Base-by-base conservation (phyloP, 1,140 invertebrate species). In the Luehdorfia chinensis region DNA sequence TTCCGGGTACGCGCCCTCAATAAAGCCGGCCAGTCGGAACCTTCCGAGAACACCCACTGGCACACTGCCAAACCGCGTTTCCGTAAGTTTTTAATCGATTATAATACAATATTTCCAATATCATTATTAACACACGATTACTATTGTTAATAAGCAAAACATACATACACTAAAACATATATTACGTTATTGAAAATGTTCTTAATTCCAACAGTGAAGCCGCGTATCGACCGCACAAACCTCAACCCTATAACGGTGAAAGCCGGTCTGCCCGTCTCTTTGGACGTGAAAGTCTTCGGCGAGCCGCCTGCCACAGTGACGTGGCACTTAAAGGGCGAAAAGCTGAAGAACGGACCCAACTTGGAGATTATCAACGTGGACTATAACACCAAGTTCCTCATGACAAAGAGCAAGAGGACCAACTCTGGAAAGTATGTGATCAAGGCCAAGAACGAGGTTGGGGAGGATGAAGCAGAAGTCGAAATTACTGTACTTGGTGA, bases 1-100 rank as follows among this genome's bases (percentile, higher is more conserved):
- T 99, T 99, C 89, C 89, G 98, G 47, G 93, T 99, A 1, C 88
- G 94, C 31, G 98, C 98, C 25, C 89, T 97, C 0, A 99, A 99
- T 86, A 98, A 98, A 86, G 98, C 97, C 21, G 98, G 98, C 30
- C 92, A 92, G 33, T 97, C 97, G 12, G 96, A 98, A 68, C 96
- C 98, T 4, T 98, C 96, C 27, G 95, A 98, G 74, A 93, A 96
- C 44, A 98, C 97, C 19, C 95, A 95, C 76, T 95, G 96, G 76
- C 96, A 98, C 68, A 94, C 94, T n/a, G 97, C 97, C 34, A 98
- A 98, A 81, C 94, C 97, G 11, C 90, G 95, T 78, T 96, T 92
- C 90, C 87, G 94, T 96, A 87, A 94, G 94, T 93, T 61, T 51
- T 15, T 30, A 16, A 37, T 12, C 33, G n/a, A n/a, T n/a, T n/a